Conservation (phyloP, 2,888 invertebrate genomes). For the Antheraea yamamai region DNA sequence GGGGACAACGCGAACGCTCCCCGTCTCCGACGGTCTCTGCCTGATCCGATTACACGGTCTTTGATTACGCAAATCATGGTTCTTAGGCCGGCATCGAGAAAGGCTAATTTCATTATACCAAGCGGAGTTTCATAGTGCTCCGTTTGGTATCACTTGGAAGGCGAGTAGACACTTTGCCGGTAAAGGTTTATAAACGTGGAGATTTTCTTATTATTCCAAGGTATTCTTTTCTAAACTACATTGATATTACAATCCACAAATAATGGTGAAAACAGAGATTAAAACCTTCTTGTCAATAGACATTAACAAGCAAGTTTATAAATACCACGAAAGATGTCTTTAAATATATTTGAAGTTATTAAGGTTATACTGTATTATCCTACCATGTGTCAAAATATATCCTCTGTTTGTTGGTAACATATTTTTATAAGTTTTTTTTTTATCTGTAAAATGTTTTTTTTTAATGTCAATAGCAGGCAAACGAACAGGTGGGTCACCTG, state of each 20-base stretch:
- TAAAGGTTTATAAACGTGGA: neutral
- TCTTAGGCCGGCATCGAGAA: constrained; percentile 57
- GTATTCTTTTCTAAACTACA: neutral
- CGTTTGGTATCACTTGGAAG: constrained; percentile 27
- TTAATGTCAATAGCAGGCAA: too few species aligned
- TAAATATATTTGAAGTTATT: too few species aligned
- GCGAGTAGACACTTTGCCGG: neutral
- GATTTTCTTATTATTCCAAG: neutral
- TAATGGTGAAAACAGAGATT: neutral
- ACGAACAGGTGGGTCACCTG: too few species aligned
- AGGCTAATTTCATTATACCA: constrained; percentile 63
- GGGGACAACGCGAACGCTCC: constrained; percentile 1
- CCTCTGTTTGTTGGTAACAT: too few species aligned
- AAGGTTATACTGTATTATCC: too few species aligned
- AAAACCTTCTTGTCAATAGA: neutral
- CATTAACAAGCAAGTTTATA: neutral
- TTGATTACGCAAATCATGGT: constrained; percentile 73
- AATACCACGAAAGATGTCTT: neutral
- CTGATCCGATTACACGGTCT: constrained; percentile 62
- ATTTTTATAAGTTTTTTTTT: too few species aligned
- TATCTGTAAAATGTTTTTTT: too few species aligned
- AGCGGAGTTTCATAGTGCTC: constrained; percentile 34
- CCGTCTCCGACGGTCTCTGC: constrained; percentile 27
- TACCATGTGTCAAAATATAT: too few species aligned
- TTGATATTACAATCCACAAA: neutral